Evolutionary conservation across 2,888 invertebrate genomes (phyloP).

Genomic region (Zaprionus lineosus): DNA sequence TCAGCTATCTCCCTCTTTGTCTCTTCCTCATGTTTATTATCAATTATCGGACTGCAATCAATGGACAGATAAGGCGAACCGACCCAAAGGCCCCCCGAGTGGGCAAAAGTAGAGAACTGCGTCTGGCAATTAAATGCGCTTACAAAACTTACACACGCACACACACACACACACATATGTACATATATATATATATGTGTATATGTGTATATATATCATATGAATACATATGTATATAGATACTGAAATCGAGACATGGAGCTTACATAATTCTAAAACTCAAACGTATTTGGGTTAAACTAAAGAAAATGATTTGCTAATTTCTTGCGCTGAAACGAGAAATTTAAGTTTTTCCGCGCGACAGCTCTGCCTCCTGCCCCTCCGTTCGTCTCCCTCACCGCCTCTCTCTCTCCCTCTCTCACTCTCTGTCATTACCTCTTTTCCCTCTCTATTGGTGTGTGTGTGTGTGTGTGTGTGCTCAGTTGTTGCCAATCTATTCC

Average conservation of each 20-base stretch:
- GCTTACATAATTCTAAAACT: slow-evolving; percentile 15
- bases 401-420: not conserved
- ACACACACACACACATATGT: not conserved
- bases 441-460: slow-evolving; percentile 4
- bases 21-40: slow-evolving; percentile 30
- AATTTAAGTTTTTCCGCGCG: slow-evolving; percentile 73
- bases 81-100: slow-evolving; percentile 15
- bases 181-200: not conserved
- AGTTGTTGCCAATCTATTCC: slow-evolving; percentile 79
- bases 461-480: slow-evolving; percentile 54
- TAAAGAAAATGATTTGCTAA: slow-evolving; percentile 76
- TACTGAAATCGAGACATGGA: not conserved
- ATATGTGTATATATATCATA: not conserved
- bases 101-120: slow-evolving; percentile 50
- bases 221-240: not conserved
- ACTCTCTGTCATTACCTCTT: slow-evolving; percentile 1
- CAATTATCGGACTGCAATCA: slow-evolving; percentile 56
- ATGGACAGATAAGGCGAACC: slow-evolving; percentile 62
- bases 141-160: slow-evolving; percentile 51
- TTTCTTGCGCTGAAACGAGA: slow-evolving; percentile 72
- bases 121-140: slow-evolving; percentile 52
- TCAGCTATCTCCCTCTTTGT: slow-evolving; percentile 45
- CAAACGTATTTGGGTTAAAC: slow-evolving; percentile 72
- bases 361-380: slow-evolving; percentile 15
- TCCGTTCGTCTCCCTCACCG: slow-evolving; percentile 1